Percentiles rank a stretch among this genome's conserved stretches.
phyloP scores from a whole-genome alignment of 2,888 invertebrate genomes.

The Stratiomys singularior region DNA sequence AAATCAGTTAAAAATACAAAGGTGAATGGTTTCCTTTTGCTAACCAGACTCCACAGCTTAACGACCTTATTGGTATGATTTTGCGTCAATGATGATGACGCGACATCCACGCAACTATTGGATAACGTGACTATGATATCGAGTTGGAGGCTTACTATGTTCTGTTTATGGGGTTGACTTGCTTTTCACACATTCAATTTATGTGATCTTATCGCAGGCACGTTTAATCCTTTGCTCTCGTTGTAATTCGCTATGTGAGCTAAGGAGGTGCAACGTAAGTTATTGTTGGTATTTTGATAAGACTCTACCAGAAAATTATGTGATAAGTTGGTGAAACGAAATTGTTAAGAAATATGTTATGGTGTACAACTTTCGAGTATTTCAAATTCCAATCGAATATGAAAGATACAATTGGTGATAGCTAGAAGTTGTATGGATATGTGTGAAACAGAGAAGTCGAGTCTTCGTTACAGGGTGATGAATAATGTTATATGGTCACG shows the following conservation, averaged over 20 bases:
- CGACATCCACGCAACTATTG: not conserved
- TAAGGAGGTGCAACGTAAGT: not conserved
- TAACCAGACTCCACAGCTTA: not conserved
- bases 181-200: slow-evolving; percentile 37
- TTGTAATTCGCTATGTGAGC: not conserved
- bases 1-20: not conserved
- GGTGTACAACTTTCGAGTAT: too few relatives aligned
- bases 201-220: slow-evolving; percentile 4
- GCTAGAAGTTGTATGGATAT: too few relatives aligned
- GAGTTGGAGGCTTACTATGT: not conserved
- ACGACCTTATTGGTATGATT: not conserved
- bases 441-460: too few relatives aligned
- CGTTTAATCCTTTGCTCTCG: not conserved
- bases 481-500: too few relatives aligned
- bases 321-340: not conserved
- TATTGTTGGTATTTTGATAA: not conserved
- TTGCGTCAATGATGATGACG: not conserved
- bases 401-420: too few relatives aligned
- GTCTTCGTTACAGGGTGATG: too few relatives aligned
- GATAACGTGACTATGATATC: not conserved
- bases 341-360: not conserved
- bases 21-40: not conserved
- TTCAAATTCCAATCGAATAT: too few relatives aligned
- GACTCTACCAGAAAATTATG: not conserved
- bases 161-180: not conserved